phyloP scores from a whole-genome alignment of 2,888 invertebrate species.

The Eupeodes luniger region DNA sequence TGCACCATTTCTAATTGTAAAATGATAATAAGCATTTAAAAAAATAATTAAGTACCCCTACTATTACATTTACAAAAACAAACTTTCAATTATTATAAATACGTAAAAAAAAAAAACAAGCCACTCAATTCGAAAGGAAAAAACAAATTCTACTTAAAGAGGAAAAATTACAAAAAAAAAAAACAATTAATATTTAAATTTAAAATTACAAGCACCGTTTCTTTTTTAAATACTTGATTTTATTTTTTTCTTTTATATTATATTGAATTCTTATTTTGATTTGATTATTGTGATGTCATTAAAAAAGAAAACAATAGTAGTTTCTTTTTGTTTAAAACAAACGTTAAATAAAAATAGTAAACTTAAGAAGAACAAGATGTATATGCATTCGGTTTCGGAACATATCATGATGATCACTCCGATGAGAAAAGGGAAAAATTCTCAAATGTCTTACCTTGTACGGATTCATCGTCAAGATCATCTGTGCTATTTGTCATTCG shows the following conservation, averaged over 20 bases:
- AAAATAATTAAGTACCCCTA: conserved; percentile 44
- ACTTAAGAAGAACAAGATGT: conserved; percentile 71
- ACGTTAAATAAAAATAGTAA: conserved; percentile 38
- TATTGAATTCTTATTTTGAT: conserved; percentile 7
- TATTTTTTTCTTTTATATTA: not conserved
- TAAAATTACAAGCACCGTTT: conserved; percentile 55
- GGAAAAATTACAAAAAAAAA: conserved; percentile 42
- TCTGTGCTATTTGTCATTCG: conserved; percentile 94
- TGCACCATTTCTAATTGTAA: conserved; percentile 61
- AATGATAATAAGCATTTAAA: conserved; percentile 38
- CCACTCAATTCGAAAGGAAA: conserved; percentile 8
- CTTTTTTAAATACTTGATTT: conserved; percentile 25
- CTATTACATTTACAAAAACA: conserved; percentile 73
- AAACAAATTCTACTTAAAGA: conserved; percentile 18
- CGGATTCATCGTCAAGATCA: conserved; percentile 88
- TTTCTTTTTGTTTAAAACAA: conserved; percentile 27
- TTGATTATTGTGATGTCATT: conserved; percentile 37
- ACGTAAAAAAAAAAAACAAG: conserved; percentile 20
- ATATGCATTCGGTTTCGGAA: conserved; percentile 71
- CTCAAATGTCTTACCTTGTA: conserved; percentile 85
- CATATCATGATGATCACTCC: conserved; percentile 80
- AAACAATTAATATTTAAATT: not conserved
- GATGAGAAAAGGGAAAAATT: conserved; percentile 84
- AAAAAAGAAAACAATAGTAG: conserved; percentile 41
- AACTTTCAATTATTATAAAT: not conserved